Evolutionary conservation across 1,140 invertebrate genomes (phyloP).

Genomic region (Zaprionus capensis): DNA sequence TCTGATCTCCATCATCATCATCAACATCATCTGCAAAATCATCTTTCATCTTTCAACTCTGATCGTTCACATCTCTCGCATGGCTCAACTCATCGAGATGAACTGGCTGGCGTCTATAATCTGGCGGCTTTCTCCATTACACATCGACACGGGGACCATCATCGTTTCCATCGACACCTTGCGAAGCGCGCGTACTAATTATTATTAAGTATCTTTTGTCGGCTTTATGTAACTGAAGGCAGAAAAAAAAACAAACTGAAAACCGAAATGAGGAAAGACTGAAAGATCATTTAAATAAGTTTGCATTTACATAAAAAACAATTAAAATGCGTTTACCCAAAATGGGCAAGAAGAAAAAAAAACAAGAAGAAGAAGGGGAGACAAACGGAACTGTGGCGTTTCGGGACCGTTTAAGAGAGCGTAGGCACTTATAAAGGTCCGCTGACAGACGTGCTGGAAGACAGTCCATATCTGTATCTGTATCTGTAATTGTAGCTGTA

Average conservation of each 20-base stretch:
- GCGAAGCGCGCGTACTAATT: conserved; percentile 71
- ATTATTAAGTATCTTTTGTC: conserved; percentile 74
- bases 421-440: conserved; percentile 63
- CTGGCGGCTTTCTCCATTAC: conserved; percentile 67
- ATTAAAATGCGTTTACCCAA: conserved; percentile 64
- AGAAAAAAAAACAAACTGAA: conserved; percentile 40
- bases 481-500: conserved; percentile 44
- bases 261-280: conserved; percentile 12
- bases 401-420: conserved; percentile 29
- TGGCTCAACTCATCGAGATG: not conserved
- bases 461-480: conserved; percentile 13
- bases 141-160: conserved; percentile 34
- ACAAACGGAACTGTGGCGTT: conserved; percentile 40
- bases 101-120: conserved; percentile 30
- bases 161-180: conserved; percentile 64
- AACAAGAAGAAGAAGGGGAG: conserved; percentile 27
- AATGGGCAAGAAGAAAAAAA: conserved; percentile 32
- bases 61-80: conserved; percentile 1
- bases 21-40: conserved; percentile 14
- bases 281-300: conserved; percentile 67
- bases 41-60: conserved; percentile 44
- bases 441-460: conserved; percentile 53
- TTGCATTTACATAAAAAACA: conserved; percentile 76
- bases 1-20: conserved; percentile 7
- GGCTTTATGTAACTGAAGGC: conserved; percentile 66